phyloP scores from a whole-genome alignment of 2,888 invertebrate genomes.

The Tenthredo amoena region DNA sequence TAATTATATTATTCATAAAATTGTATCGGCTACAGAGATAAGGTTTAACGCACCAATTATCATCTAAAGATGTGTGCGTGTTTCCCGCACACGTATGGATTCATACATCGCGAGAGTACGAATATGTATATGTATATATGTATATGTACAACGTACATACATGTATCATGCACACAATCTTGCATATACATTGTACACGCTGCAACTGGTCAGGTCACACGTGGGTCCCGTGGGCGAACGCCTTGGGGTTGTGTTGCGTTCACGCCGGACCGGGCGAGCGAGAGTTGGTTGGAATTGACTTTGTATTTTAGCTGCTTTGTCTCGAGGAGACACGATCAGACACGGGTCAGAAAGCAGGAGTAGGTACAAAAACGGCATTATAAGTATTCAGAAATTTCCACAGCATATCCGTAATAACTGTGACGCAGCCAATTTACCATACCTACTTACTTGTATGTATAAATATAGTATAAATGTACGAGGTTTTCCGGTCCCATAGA shows the following conservation, averaged over 20 bases:
- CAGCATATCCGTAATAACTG: neutral
- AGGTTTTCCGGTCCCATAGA: constrained; percentile 10
- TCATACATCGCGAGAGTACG: neutral
- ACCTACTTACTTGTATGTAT: neutral
- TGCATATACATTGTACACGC: neutral
- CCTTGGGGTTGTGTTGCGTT: constrained; percentile 3
- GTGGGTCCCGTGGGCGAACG: neutral
- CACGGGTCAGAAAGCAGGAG: too few relatives aligned
- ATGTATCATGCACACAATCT: neutral
- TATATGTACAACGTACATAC: neutral
- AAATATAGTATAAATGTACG: neutral
- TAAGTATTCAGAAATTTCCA: neutral
- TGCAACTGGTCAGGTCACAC: constrained; percentile 17
- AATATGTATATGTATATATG: neutral
- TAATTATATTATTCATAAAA: neutral
- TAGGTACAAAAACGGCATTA: neutral
- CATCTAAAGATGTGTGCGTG: neutral
- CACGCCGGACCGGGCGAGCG: neutral
- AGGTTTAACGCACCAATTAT: neutral
- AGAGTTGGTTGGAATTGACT: neutral
- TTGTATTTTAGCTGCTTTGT: constrained; percentile 12
- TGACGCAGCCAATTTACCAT: neutral
- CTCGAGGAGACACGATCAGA: neutral
- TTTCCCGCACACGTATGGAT: neutral
- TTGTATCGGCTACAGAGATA: neutral